phyloP scores from a whole-genome alignment of 2,113 vertebrate species.

The Rhinoptilus africanus region DNA sequence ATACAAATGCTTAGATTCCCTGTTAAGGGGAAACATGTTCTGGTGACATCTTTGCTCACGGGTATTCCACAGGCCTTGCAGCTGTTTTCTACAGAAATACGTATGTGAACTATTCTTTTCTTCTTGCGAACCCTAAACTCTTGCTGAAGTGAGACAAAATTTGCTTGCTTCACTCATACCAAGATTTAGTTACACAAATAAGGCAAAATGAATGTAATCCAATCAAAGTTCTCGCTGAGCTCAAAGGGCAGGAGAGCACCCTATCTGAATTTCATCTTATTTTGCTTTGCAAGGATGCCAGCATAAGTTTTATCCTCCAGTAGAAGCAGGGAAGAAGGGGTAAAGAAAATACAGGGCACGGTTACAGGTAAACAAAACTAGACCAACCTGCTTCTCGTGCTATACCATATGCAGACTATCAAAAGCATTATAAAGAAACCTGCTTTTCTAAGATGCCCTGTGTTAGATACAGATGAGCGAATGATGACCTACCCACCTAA shows the following conservation, averaged over 20 bases:
- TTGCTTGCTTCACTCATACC: background rate
- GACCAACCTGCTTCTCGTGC: slow-evolving; percentile 23
- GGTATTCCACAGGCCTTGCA: slow-evolving; percentile 1
- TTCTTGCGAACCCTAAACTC: background rate
- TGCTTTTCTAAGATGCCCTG: background rate
- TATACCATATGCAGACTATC: background rate
- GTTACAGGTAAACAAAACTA: slow-evolving; percentile 29
- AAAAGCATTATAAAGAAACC: background rate
- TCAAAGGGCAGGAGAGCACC: background rate
- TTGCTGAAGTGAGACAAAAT: background rate
- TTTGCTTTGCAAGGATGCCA: slow-evolving; percentile 1
- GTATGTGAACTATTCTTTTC: background rate
- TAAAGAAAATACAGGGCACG: background rate
- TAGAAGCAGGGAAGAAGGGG: background rate
- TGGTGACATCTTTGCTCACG: background rate
- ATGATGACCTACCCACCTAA: background rate
- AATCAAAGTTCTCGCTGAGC: background rate
- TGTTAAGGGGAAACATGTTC: background rate
- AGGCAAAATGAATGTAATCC: background rate
- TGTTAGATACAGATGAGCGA: background rate
- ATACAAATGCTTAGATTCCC: background rate
- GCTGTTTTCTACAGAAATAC: background rate
- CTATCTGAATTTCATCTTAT: slow-evolving; percentile 22
- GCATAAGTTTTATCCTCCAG: background rate
- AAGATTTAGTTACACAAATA: background rate